Base-by-base conservation (phyloP, 2,797 vertebrate genomes). In the Thripadectes ignobilis region DNA sequence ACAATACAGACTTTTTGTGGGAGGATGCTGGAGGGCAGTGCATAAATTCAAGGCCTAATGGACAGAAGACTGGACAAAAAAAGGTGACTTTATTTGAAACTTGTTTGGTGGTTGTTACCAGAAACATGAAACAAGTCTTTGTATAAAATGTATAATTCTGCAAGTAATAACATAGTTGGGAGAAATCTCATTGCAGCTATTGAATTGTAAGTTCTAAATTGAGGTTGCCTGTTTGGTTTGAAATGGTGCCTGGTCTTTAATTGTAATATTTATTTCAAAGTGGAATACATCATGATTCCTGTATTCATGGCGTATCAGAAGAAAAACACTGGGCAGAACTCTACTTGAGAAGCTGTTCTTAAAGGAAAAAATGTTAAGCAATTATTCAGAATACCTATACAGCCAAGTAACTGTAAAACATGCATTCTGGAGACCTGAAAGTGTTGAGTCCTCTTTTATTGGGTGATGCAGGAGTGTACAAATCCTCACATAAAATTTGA, bases 21-120 rank as follows among this genome's bases (percentile, higher is more conserved):
- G 57, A 91, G 61, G 49, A 75, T n/a, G 5, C 57, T 83, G 72
- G 20, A 80, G 58, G 13, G 49, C 68, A 61, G 41, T 68, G 46
- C 6, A 2, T 27, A 62, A 58, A 80, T 63, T 92, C 91, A 49
- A 80, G 27, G 49, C 34, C 22, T 85, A 34, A 34, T 36, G 78
- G 27, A 77, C 85, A 65, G 78, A 93, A 83, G 78, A 88, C 61
- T 43, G 68, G 38, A 85, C 61, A 57, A 54, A 92, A 88, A 88
- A 80, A 89, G 85, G 87, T 96, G 75, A 85, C 17, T 79, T 85
- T 73, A 54, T 77, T 88, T 95, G 29, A 21, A 67, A 16, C 12
- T 74, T 82, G 32, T 8, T 76, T 2, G 4, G 24, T 71, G 15
- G 7, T 30, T 2, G 1, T 48, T 79, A 69, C 27, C n/a, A 76